phyloP scores from a whole-genome alignment of 2,797 vertebrate species.

The Myotis findleyi region DNA sequence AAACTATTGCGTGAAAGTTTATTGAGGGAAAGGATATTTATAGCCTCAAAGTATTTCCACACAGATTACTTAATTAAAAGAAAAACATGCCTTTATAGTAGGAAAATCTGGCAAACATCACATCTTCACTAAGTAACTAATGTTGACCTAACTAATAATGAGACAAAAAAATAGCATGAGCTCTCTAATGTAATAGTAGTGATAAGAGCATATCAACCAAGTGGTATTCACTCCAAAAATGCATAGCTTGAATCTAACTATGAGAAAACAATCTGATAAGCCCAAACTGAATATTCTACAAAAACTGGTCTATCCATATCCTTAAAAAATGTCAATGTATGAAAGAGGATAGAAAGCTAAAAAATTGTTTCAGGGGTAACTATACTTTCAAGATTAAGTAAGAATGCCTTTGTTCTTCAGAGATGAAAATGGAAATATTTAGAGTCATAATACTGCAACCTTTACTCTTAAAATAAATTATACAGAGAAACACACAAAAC shows the following conservation, averaged over 20 bases:
- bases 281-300: neutral
- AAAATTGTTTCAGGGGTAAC: neutral
- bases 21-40: neutral
- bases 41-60: neutral
- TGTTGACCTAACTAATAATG: neutral
- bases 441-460: neutral
- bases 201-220: neutral
- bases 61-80: neutral
- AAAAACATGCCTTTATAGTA: neutral
- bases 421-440: neutral
- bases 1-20: neutral
- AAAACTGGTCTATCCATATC: neutral
- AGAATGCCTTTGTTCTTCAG: neutral
- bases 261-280: neutral
- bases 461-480: neutral
- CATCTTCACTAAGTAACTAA: neutral
- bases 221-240: neutral
- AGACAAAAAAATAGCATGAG: neutral
- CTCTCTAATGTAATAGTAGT: neutral
- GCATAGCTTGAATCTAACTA: neutral
- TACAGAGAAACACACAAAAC: neutral
- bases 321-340: neutral
- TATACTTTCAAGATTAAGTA: neutral
- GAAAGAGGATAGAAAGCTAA: neutral
- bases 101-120: neutral